phyloP scores from a whole-genome alignment of 2,888 invertebrate genomes.

The Invenusta paracnida region DNA sequence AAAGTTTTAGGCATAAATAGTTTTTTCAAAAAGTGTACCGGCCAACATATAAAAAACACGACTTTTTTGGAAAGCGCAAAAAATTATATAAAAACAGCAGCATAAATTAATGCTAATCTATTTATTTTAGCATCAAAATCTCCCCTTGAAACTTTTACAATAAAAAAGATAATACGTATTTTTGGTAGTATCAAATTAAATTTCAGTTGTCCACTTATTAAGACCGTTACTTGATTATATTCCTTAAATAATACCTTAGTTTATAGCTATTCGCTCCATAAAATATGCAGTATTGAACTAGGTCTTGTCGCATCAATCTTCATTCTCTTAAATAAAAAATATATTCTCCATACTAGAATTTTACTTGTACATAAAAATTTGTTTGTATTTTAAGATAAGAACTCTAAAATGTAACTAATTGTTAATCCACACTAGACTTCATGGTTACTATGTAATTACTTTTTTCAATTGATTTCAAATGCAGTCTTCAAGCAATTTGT shows the following conservation, averaged over 20 bases:
- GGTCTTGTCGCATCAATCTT: not conserved
- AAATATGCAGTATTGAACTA: not conserved
- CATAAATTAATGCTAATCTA: not conserved
- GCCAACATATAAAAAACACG: not conserved
- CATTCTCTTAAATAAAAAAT: not conserved
- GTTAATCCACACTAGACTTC: not conserved
- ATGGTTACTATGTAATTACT: conserved; percentile 24
- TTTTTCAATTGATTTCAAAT: conserved; percentile 26
- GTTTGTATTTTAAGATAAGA: not conserved
- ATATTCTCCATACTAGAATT: not conserved
- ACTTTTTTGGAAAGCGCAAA: not conserved
- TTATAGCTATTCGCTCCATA: not conserved
- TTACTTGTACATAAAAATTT: not conserved
- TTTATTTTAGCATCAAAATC: not conserved
- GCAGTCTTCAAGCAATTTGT: conserved; percentile 12
- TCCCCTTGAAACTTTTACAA: not conserved
- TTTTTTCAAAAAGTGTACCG: not conserved
- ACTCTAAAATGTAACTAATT: not conserved
- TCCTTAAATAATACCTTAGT: not conserved
- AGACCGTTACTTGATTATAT: not conserved
- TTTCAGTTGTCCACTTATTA: not conserved
- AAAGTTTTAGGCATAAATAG: not conserved
- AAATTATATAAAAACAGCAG: not conserved
- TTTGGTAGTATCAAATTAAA: not conserved
- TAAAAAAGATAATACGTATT: not conserved